phyloP scores from a whole-genome alignment of 2,797 vertebrate genomes.

The Tiaroga cobitis region DNA sequence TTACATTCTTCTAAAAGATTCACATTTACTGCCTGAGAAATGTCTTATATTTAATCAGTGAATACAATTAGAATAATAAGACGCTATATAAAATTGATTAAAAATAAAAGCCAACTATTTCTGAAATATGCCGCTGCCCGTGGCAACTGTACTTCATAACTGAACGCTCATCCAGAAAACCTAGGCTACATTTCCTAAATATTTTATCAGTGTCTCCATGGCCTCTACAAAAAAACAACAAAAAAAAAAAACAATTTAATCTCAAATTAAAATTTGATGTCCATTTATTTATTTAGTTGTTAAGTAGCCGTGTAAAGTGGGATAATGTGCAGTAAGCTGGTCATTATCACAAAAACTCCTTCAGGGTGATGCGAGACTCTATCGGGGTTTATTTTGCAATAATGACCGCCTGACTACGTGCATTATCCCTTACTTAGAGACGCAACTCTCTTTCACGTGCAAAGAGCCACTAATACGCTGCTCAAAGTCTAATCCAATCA shows the following conservation, averaged over 20 bases:
- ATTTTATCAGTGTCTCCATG: neutral
- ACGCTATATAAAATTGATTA: neutral
- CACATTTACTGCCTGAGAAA: neutral
- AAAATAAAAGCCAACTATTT: neutral
- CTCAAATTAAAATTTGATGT: neutral
- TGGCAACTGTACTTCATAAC: neutral
- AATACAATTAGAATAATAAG: neutral
- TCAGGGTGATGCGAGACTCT: neutral
- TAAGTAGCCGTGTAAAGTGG: neutral
- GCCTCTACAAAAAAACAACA: neutral
- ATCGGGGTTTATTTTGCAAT: neutral
- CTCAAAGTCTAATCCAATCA: constrained; percentile 45
- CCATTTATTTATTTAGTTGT: neutral
- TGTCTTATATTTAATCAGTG: neutral
- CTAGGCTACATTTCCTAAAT: neutral
- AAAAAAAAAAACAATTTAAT: neutral
- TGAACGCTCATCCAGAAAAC: neutral
- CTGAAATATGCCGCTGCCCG: neutral
- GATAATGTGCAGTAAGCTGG: constrained; percentile 18
- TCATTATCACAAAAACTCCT: neutral
- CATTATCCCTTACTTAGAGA: constrained; percentile 20
- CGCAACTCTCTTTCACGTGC: constrained; percentile 45
- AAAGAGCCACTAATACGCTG: constrained; percentile 22
- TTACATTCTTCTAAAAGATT: neutral
- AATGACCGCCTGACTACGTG: neutral